Conservation (phyloP, 2,797 vertebrate species). For the Prunella strophiata region DNA sequence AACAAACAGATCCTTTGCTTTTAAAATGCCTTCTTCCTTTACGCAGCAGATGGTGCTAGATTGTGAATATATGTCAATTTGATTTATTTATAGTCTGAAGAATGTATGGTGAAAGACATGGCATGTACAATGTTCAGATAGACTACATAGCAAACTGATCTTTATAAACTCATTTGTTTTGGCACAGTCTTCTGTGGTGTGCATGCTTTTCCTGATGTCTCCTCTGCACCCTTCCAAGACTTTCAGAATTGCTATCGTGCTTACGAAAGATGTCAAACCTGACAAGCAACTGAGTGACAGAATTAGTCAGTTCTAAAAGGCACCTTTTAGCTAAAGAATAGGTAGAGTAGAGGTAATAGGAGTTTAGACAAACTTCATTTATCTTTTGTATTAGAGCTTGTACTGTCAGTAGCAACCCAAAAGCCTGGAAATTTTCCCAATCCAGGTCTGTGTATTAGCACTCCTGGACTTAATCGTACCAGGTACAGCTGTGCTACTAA, state of each 20-base stretch:
- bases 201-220: constrained; percentile 8
- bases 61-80: constrained; percentile 66
- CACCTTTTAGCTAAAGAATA: background rate
- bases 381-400: background rate
- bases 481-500: background rate
- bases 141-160: constrained; percentile 27
- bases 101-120: constrained; percentile 32
- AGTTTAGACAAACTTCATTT: background rate
- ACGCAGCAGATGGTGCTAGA: constrained; percentile 66
- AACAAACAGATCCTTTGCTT: background rate
- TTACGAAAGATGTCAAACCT: background rate
- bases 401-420: background rate
- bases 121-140: constrained; percentile 41
- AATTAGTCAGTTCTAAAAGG: background rate
- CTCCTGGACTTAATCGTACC: background rate
- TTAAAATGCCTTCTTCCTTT: constrained; percentile 32
- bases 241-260: background rate
- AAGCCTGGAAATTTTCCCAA: background rate
- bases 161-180: constrained; percentile 44
- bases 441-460: background rate
- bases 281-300: background rate
- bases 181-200: constrained; percentile 37
- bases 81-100: constrained; percentile 56
- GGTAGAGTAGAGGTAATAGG: background rate
- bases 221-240: background rate